A percentile compares a stretch with the other conserved stretches of the same genome.
phyloP scores from a whole-genome alignment of 2,113 vertebrate genomes.

The Murina feae region DNA sequence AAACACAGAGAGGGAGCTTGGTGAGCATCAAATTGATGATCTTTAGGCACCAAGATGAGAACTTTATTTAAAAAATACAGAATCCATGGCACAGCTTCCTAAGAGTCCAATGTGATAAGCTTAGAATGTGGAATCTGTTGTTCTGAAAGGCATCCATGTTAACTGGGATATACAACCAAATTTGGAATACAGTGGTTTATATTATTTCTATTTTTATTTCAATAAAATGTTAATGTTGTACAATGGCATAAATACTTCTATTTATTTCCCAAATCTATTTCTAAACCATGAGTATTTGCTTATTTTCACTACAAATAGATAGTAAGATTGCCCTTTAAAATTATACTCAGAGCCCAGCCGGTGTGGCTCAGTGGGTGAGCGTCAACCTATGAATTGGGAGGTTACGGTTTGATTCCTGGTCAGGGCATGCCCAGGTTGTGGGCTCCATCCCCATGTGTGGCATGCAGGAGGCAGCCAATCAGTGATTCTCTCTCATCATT shows the following conservation, averaged over 20 bases:
- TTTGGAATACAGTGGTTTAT: not conserved
- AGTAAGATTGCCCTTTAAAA: not conserved
- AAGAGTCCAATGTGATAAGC: not conserved
- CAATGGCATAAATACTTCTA: not conserved
- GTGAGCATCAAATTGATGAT: not conserved
- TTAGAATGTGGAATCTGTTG: not conserved
- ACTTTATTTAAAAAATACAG: not conserved
- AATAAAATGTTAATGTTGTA: not conserved
- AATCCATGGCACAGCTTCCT: not conserved
- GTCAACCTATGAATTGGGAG: too few species aligned
- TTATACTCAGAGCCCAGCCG: not conserved
- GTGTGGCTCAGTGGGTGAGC: too few species aligned
- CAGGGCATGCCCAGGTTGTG: too few species aligned
- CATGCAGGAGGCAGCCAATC: too few species aligned
- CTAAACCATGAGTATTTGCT: not conserved
- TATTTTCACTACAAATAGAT: not conserved
- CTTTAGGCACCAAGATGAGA: not conserved
- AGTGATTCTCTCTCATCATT: too few species aligned
- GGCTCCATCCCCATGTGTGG: too few species aligned
- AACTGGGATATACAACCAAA: not conserved
- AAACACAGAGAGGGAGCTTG: not conserved
- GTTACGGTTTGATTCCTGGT: too few species aligned
- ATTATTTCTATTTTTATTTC: conserved; percentile 10
- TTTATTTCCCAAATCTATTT: not conserved
- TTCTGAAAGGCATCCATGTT: not conserved